Evolutionary conservation across 2,797 vertebrate genomes (phyloP), one percentile per base, ranked within the genome.

Genomic region (Heteromormyrus szaboi): DNA sequence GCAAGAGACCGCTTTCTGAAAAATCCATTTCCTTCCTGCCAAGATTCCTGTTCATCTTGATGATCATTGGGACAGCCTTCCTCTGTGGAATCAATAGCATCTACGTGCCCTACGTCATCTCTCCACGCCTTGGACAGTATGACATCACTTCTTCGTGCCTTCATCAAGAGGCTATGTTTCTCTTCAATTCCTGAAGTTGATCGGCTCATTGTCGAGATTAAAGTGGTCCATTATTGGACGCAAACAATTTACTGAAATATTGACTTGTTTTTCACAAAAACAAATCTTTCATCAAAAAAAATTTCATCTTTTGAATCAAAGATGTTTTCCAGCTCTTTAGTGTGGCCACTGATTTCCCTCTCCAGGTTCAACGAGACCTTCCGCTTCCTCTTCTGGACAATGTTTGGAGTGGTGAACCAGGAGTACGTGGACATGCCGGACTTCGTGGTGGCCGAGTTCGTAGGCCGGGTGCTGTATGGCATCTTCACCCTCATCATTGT

Each of bases 21-120:
- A 50, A 48, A 84, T 84, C 81, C 2, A 11, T 5, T 84, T 51
- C 19, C 46, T 22, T 48, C 44, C 46, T 87, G 87, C 85, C 85
- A 90, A 98, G 97, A 92, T 99, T 99, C 89, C 97, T 98, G 96
- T 98, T 99, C 89, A 97, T 98, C 90, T 90, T 99, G 92, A 97
- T 98, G 97, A 99, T 99, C 92, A 98, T 98, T 84, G 96, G 97
- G 90, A 98, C 97, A 0, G 97, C 98, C 44, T 98, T 98, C 93
- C 96, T 98, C 90, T 98, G 97, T 89, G 97, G 98, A 50, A 96
- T 98, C 95, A 98, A 98, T 94, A 98, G 98, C 25, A 93, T 97
- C 93, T 99, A 98, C 0, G 97, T 98, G 53, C 96, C 97, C 87
- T 98, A 98, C 85, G 94, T 95, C 89, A 93, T 96, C 79, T 96